A percentile compares a stretch with the other conserved stretches of the same genome.
phyloP scores from a whole-genome alignment of 2,888 invertebrate species.

The Xestobium rufovillosum region DNA sequence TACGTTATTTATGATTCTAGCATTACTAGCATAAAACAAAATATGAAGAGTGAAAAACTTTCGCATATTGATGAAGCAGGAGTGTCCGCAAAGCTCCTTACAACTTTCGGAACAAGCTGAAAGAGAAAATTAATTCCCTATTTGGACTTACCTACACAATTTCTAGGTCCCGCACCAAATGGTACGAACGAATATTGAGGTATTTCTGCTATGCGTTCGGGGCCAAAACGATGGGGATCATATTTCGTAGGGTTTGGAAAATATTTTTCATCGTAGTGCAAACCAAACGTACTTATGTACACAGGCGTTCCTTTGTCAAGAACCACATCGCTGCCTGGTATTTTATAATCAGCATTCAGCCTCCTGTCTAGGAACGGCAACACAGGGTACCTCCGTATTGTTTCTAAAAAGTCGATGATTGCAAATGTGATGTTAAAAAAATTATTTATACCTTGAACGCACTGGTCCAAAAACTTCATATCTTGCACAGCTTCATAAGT shows the following conservation, averaged over 20 bases:
- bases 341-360: slow-evolving; percentile 30
- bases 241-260: slow-evolving; percentile 39
- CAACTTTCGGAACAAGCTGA: too few species aligned
- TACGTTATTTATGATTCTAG: too few species aligned
- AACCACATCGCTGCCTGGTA: slow-evolving; percentile 27
- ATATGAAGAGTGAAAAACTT: too few species aligned
- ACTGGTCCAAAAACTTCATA: slow-evolving; percentile 47
- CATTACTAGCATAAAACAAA: too few species aligned
- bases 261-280: slow-evolving; percentile 38
- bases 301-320: slow-evolving; percentile 37
- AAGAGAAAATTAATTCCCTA: too few species aligned
- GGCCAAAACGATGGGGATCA: slow-evolving; percentile 38
- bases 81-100: too few species aligned
- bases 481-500: slow-evolving; percentile 42
- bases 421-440: too few species aligned
- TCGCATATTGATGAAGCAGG: too few species aligned
- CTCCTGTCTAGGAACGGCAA: slow-evolving; percentile 32
- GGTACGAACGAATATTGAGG: slow-evolving; percentile 15
- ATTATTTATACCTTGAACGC: slow-evolving; percentile 41
- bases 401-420: slow-evolving; percentile 34
- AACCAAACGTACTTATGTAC: slow-evolving; percentile 33
- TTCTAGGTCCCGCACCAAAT: slow-evolving; percentile 22
- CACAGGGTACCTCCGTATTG: slow-evolving; percentile 41
- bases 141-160: too few species aligned
- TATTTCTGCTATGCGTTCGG: slow-evolving; percentile 26